Evolutionary conservation across 2,888 invertebrate genomes (phyloP).

Genomic region (Nymphalis c-album): DNA sequence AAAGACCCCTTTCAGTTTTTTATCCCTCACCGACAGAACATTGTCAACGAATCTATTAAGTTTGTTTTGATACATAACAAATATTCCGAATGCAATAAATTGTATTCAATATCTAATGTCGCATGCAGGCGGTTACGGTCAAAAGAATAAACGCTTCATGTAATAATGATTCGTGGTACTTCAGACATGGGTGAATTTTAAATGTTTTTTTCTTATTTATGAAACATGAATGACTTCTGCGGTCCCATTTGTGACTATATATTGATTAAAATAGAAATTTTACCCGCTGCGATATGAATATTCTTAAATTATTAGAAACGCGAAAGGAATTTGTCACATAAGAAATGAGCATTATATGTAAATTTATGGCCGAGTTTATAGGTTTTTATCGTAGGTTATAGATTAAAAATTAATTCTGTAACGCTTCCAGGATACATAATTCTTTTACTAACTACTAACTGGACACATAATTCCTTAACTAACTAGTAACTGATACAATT

Average conservation of each 20-base stretch:
- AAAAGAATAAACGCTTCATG: conserved; percentile 5
- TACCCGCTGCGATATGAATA: conserved; percentile 9
- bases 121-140: background rate
- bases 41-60: conserved; percentile 2
- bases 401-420: conserved; percentile 3
- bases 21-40: background rate
- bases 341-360: conserved; percentile 4
- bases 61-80: background rate
- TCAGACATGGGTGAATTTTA: conserved; percentile 4
- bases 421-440: conserved; percentile 1
- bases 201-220: conserved; percentile 4
- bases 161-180: background rate
- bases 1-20: conserved; percentile 4
- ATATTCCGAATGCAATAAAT: conserved; percentile 3
- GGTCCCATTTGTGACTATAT: conserved; percentile 7
- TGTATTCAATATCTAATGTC: conserved; percentile 1
- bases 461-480: background rate
- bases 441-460: background rate
- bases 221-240: conserved; percentile 6
- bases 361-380: background rate
- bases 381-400: background rate
- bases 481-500: background rate
- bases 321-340: conserved; percentile 6
- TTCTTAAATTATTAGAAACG: conserved; percentile 1
- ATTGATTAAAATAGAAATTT: conserved; percentile 9